Evolutionary conservation across 2,797 vertebrate species (phyloP), one percentile per base, ranked within the genome.

Genomic region (Novumbra hubbsi): DNA sequence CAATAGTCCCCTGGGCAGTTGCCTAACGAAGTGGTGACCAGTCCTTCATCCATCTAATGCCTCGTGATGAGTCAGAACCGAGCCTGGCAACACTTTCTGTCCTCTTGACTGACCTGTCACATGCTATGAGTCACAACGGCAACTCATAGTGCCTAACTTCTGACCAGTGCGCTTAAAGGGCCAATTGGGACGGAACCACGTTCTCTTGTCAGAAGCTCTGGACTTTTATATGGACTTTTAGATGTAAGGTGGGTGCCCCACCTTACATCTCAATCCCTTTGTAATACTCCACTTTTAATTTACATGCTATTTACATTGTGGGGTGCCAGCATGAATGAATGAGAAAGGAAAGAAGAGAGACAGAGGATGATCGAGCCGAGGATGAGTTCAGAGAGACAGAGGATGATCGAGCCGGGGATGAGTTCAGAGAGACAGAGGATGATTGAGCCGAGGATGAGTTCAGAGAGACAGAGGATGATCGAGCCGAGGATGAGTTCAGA

Each of bases 241-340:
- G 1, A n/a, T 2, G 41, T 12, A 7, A n/a, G n/a, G n/a, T n/a
- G n/a, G n/a, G n/a, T n/a, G n/a, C n/a, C 41, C 55, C 8, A 57
- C n/a, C 55, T 19, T 57, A 1, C 2, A 4, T 9, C 19, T 57
- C 55, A 21, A 57, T 57, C 21, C 19, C 27, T 30, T 11, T 30
- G 14, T 27, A 63, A 63, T 63, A 14, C 60, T 27, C 4, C n/a
- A 27, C 70, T 84, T 81, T 84, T n/a, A n/a, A 80, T 71, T 65
- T 78, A 48, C 63, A 21, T 74, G 17, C 41, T n/a, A 74, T 76
- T 74, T 78, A 34, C 65, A 72, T 81, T 11, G 19, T 52, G 8
- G 34, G 34, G 30, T 21, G 41, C 57, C 63, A 5, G 27, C 17
- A 0, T 74, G n/a, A 69, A 75, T 67, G 32, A 27, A 68, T 69